These are phyloP conservation scores for Gavialis gangeticus DNA, from an alignment of 2,113 vertebrate genomes.

Conservation along the genomic window DNA sequence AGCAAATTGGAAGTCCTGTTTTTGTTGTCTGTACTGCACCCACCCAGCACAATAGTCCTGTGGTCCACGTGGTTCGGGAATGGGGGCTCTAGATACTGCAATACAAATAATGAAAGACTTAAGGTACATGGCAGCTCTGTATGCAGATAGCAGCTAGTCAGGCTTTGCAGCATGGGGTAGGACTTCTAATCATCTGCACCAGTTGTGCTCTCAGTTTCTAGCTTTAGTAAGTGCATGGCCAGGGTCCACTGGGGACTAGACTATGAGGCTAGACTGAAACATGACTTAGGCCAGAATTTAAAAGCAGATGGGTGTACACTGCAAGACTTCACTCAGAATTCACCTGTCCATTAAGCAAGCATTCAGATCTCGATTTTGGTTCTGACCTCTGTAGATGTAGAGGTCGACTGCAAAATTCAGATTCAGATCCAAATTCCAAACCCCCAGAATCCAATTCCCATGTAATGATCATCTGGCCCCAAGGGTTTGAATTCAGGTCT, in stretches of 20 bases:
- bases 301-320: not conserved
- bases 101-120: not conserved
- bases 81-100: not conserved
- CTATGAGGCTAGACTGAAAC: not conserved
- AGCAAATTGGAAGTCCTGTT: not conserved
- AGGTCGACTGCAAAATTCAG: not conserved
- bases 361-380: not conserved
- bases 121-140: not conserved
- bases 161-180: not conserved
- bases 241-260: not conserved
- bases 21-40: not conserved
- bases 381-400: not conserved
- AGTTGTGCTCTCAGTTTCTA: not conserved
- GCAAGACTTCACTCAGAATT: not conserved
- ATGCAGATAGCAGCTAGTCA: not conserved
- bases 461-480: not conserved
- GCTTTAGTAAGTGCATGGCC: not conserved
- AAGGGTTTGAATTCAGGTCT: too few relatives aligned
- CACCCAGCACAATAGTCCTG: not conserved
- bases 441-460: not conserved
- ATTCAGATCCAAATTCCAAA: not conserved
- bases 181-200: not conserved
- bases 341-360: not conserved
- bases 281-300: not conserved
- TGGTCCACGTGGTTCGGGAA: not conserved